Evolutionary conservation across 2,797 vertebrate genomes (phyloP), one percentile per base, ranked within the genome.

Genomic region (Coregonus sp.): DNA sequence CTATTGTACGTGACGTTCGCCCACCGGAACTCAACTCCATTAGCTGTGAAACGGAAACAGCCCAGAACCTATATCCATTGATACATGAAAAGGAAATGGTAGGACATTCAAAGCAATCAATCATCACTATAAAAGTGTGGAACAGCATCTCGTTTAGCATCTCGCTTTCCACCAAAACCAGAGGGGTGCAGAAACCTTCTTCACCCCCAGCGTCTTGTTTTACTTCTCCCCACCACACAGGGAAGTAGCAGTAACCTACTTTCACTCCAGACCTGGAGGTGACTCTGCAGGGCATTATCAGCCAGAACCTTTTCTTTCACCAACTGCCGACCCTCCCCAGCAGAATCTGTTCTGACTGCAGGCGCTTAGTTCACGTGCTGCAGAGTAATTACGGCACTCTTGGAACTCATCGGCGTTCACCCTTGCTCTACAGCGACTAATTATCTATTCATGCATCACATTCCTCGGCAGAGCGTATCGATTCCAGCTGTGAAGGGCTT

Each of bases 401-500:
- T 37, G 12, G 65, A 66, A 63, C 11, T 80, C 76, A 75, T 75
- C 79, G 4, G 75, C 81, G 61, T 65, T 86, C 78, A 86, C 82
- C 82, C 59, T 47, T 40, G 78, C 82, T 73, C 84, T 85, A 66
- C 47, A 79, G 85, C 80, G 77, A 87, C 84, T 87, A 91, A 90
- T 89, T 88, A 86, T 91, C 81, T 90, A 84, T 91, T 90, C 87
- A 77, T 80, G 90, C 82, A 86, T 86, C 75, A 66, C 88, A 88
- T 82, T 91, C 85, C 75, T 66, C 5, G 77, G 80, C 82, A 73
- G 69, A 77, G 86, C 82, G 76, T 87, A 90, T 92, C 72, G 82
- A 75, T 90, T 82, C 88, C 88, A 93, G 81, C 82, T 79, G 70
- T 80, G 52, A 59, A 33, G 75, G 40, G 79, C 73, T 51, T 67